phyloP scores from a whole-genome alignment of 2,888 invertebrate species.

The Spisula solida region DNA sequence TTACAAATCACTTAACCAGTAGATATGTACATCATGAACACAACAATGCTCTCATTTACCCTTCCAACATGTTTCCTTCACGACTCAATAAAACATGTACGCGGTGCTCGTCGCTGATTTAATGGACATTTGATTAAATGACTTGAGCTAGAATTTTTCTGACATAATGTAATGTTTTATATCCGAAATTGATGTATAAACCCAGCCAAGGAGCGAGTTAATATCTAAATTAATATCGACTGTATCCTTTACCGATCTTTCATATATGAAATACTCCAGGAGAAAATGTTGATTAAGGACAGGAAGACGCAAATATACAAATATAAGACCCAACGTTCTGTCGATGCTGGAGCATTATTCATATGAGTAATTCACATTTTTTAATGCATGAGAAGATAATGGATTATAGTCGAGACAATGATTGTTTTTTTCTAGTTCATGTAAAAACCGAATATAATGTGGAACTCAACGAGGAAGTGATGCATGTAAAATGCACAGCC shows the following conservation, averaged over 20 bases:
- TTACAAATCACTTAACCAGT: too few species aligned
- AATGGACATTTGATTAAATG: neutral
- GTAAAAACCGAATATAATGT: neutral
- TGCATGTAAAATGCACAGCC: too few species aligned
- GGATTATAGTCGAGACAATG: neutral
- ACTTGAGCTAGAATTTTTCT: neutral
- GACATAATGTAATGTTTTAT: slow-evolving; percentile 22
- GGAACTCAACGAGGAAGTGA: too few species aligned
- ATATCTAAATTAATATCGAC: slow-evolving; percentile 24
- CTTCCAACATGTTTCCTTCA: too few species aligned
- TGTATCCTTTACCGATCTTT: slow-evolving; percentile 4
- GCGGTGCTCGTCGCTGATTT: slow-evolving; percentile 8
- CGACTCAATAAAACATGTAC: neutral
- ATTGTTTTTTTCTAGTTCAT: neutral
- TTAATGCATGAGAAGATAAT: neutral
- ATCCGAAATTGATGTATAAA: slow-evolving; percentile 4
- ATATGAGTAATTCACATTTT: neutral
- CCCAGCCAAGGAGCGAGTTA: slow-evolving; percentile 15
- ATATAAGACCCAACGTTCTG: neutral
- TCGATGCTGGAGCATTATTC: neutral
- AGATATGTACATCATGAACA: too few species aligned
- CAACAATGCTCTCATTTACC: too few species aligned
- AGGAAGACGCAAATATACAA: slow-evolving; percentile 1
- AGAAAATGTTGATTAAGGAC: neutral
- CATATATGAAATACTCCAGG: neutral